These are phyloP conservation scores for Artibeus jamaicensis DNA, from an alignment of 2,797 vertebrate genomes.

Conservation along the genomic window DNA sequence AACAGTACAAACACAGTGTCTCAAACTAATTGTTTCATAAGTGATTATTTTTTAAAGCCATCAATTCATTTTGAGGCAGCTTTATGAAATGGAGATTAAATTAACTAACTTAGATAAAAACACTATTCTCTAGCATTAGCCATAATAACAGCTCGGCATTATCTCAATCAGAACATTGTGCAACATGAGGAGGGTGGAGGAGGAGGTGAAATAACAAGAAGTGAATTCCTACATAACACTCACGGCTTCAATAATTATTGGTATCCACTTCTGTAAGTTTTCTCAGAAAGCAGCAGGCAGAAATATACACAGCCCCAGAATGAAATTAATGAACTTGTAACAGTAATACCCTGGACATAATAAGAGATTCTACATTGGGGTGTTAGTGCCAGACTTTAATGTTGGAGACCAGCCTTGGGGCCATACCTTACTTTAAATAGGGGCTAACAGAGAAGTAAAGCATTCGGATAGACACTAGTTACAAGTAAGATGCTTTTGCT, in stretches of 20 bases:
- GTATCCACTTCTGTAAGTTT: constrained; percentile 70
- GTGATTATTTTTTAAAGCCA: constrained; percentile 30
- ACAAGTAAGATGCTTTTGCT: constrained; percentile 41
- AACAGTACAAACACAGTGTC: neutral
- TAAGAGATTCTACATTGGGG: constrained; percentile 46
- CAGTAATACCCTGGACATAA: constrained; percentile 63
- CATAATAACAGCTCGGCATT: neutral
- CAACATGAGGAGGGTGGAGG: neutral
- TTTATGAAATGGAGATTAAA: constrained; percentile 43
- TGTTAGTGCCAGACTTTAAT: constrained; percentile 70
- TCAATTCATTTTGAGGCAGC: constrained; percentile 34
- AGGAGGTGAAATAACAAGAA: constrained; percentile 35
- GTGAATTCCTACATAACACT: constrained; percentile 50
- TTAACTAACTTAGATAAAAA: constrained; percentile 49
- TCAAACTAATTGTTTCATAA: constrained; percentile 47
- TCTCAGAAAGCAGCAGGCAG: constrained; percentile 76
- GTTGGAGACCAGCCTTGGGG: constrained; percentile 52
- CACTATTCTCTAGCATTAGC: neutral
- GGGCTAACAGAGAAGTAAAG: neutral
- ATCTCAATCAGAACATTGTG: constrained; percentile 25
- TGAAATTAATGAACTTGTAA: constrained; percentile 80
- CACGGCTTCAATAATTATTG: constrained; percentile 72
- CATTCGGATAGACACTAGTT: neutral
- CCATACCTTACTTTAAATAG: constrained; percentile 60
- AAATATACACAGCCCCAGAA: constrained; percentile 76